Evolutionary conservation across 2,113 vertebrate genomes (phyloP).

Genomic region (Vulpes ferrilata): DNA sequence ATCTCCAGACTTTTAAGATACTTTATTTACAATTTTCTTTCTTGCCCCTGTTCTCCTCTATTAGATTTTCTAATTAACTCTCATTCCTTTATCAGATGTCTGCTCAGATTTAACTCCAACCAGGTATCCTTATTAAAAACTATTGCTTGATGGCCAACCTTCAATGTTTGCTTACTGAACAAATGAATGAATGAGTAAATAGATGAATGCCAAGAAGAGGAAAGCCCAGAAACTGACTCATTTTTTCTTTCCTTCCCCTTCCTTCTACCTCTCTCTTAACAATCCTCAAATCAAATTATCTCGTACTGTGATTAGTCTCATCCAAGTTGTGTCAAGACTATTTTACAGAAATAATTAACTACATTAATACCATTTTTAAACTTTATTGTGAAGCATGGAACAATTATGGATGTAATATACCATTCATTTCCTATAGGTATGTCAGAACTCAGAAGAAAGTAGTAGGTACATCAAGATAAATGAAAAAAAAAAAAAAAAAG

Average conservation of each 20-base stretch:
- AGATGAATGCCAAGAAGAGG: not conserved
- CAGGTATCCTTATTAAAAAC: not conserved
- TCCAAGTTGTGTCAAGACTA: not conserved
- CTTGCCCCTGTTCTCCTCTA: not conserved
- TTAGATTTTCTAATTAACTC: not conserved
- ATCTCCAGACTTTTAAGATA: not conserved
- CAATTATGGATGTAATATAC: not conserved
- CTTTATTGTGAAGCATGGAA: not conserved
- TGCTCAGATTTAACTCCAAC: not conserved
- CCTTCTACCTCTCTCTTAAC: not conserved
- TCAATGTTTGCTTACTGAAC: not conserved
- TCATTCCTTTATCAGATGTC: not conserved
- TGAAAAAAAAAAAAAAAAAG: conserved; percentile 8
- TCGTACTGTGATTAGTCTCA: not conserved
- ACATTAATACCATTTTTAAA: not conserved
- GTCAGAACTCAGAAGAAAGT: not conserved
- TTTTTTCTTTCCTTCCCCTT: not conserved
- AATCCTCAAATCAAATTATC: not conserved
- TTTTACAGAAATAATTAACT: not conserved
- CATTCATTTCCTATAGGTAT: not conserved
- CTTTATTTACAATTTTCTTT: not conserved
- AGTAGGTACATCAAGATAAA: not conserved
- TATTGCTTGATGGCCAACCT: not conserved
- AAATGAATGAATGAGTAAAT: not conserved
- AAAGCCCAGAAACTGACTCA: not conserved